Evolutionary conservation across 1,140 invertebrate genomes (phyloP), one percentile per base, ranked within the genome.

Genomic region (Melipona quadrifasciata): DNA sequence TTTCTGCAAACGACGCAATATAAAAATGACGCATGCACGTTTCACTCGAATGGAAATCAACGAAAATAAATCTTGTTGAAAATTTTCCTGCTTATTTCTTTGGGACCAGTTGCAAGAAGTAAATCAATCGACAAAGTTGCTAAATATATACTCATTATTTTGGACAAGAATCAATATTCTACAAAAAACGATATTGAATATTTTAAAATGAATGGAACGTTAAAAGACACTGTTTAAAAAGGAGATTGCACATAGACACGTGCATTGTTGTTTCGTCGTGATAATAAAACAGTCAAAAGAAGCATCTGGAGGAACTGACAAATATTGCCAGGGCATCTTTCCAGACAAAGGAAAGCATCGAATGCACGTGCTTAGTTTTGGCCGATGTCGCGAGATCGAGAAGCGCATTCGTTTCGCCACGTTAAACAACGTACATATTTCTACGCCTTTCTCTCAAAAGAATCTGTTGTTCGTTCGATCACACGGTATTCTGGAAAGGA

Each of bases 271-370:
- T 71, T 73, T 75, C 24, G n/a, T 31, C 39, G 58, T 65, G 79
- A 80, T 70, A 77, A 77, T 79, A 65, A 84, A 84, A 31, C 82
- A 85, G 51, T 53, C 39, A 16, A 39, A 11, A 67, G 73, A 34
- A 81, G n/a, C 75, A 73, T 84, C 80, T 85, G 77, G 79, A 90
- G 61, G 39, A 87, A 80, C 73, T 89, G 87, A 89, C 72, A 8
- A 70, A 91, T 19, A 91, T 89, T 91, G 88, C 91, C 90, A 91
- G 76, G n/a, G 14, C 8, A n/a, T 12, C 27, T 61, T 86, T 78
- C 31, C 68, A 19, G 72, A 87, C 65, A 87, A 87, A 88, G 58
- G 61, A 57, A 55, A 64, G 58, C 47, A 39, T 17, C 55, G n/a
- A 51, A 34, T 16, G 70, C 58, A 21, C 75, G 76, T 31, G 31